A percentile compares a stretch with the other conserved stretches of the same genome.
Conservation (phyloP, 2,113 vertebrate species). For the Fukomys damarensis region DNA sequence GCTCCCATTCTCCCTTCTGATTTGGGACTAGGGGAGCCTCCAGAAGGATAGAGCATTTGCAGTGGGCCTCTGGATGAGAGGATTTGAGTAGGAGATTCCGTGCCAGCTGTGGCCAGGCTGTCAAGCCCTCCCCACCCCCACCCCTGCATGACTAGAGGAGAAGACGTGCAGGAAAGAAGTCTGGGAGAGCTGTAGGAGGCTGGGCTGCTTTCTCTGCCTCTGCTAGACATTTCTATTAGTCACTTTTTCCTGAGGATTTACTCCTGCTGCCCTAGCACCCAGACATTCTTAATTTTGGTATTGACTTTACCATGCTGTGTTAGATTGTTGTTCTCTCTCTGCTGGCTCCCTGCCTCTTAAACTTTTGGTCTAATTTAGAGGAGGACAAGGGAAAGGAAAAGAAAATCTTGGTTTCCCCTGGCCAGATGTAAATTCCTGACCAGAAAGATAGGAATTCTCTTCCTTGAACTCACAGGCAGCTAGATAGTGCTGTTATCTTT, state of each 20-base stretch:
- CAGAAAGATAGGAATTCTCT: slow-evolving; percentile 29
- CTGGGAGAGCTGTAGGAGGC: slow-evolving; percentile 54
- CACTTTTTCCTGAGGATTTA: slow-evolving; percentile 77
- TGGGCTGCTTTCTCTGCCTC: slow-evolving; percentile 65
- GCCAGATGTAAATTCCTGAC: slow-evolving; percentile 39
- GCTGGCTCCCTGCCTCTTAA: slow-evolving; percentile 49
- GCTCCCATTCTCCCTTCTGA: background rate
- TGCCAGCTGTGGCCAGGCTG: slow-evolving; percentile 50
- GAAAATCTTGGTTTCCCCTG: slow-evolving; percentile 47
- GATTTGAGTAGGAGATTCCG: slow-evolving; percentile 46
- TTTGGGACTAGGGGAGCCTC: background rate
- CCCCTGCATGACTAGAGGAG: slow-evolving; percentile 4
- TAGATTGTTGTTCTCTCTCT: slow-evolving; percentile 46
- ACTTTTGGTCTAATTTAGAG: slow-evolving; percentile 66
- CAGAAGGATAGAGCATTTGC: background rate
- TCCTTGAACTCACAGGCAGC: slow-evolving; percentile 44
- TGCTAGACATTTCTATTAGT: slow-evolving; percentile 76
- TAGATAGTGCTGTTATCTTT: slow-evolving; percentile 40
- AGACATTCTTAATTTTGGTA: slow-evolving; percentile 72
- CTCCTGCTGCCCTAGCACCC: slow-evolving; percentile 70
- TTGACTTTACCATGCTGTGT: slow-evolving; percentile 65
- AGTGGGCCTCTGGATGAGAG: background rate
- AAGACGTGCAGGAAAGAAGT: slow-evolving; percentile 52
- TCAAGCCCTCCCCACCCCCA: background rate
- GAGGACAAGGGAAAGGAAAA: slow-evolving; percentile 34